Evolutionary conservation across 2,888 invertebrate species (phyloP).

Genomic region (Cartodere bifasciata): DNA sequence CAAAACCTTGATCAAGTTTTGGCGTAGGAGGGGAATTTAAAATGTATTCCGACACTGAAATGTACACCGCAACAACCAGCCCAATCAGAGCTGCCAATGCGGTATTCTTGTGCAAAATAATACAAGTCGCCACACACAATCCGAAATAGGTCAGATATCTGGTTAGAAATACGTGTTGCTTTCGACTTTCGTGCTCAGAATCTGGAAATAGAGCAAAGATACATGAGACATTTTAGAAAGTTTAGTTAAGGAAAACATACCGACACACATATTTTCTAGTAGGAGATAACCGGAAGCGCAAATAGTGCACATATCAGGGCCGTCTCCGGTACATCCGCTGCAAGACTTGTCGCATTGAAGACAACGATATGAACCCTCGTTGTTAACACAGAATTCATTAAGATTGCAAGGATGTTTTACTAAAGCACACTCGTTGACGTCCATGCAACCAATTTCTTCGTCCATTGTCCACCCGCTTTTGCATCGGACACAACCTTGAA

Average conservation of each 20-base stretch:
- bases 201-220: conserved; percentile 27
- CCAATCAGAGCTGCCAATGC: conserved; percentile 68
- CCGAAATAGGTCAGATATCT: conserved; percentile 78
- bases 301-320: conserved; percentile 78
- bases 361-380: conserved; percentile 72
- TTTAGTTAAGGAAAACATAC: conserved; percentile 35
- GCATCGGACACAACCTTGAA: conserved; percentile 47
- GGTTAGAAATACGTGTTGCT: conserved; percentile 45
- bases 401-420: conserved; percentile 40
- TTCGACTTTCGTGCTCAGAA: conserved; percentile 38
- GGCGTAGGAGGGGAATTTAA: conserved; percentile 29
- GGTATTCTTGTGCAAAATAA: conserved; percentile 71
- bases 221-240: too few species aligned
- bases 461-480: conserved; percentile 61
- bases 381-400: conserved; percentile 80
- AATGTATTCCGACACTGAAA: conserved; percentile 76
- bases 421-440: conserved; percentile 71
- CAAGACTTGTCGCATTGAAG: conserved; percentile 77
- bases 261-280: conserved; percentile 64
- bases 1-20: conserved; percentile 20
- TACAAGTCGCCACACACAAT: conserved; percentile 70
- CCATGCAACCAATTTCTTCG: conserved; percentile 64
- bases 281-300: conserved; percentile 64
- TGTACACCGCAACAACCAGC: conserved; percentile 66
- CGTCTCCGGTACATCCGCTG: conserved; percentile 73